phyloP scores from a whole-genome alignment of 2,888 invertebrate species.

The Polietes domitor region DNA sequence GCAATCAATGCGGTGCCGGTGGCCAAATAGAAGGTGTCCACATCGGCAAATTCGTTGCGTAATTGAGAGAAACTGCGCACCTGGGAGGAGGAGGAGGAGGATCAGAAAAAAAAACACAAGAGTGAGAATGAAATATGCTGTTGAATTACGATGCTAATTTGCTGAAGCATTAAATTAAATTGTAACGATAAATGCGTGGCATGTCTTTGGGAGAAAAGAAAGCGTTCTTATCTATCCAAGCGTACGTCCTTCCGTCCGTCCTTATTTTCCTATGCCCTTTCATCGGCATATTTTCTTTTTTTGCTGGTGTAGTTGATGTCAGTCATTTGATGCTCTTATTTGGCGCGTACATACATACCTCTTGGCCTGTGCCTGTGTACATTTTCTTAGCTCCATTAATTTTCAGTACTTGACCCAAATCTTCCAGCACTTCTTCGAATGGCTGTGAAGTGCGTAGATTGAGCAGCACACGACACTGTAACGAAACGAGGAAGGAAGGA shows the following conservation, averaged over 20 bases:
- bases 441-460: slow-evolving; percentile 96
- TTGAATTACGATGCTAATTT: slow-evolving; percentile 21
- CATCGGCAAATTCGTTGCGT: slow-evolving; percentile 94
- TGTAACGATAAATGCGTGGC: neutral
- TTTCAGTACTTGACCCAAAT: slow-evolving; percentile 95
- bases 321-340: neutral
- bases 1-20: slow-evolving; percentile 79
- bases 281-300: neutral
- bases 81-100: slow-evolving; percentile 80
- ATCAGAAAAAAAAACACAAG: neutral
- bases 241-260: no score
- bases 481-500: slow-evolving; percentile 25
- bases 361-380: slow-evolving; percentile 95
- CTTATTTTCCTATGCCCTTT: neutral
- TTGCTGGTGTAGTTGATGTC: slow-evolving; percentile 6
- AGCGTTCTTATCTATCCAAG: no score
- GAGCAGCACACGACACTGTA: slow-evolving; percentile 92
- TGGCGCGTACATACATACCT: slow-evolving; percentile 85
- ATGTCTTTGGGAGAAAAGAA: neutral
- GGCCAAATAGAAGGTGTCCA: slow-evolving; percentile 92
- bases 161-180: slow-evolving; percentile 21
- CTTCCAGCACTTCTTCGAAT: slow-evolving; percentile 96
- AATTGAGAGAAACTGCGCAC: slow-evolving; percentile 96
- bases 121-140: neutral
- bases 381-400: slow-evolving; percentile 94